phyloP scores from a whole-genome alignment of 2,888 invertebrate species.

The Caenorhabditis zanzibari region DNA sequence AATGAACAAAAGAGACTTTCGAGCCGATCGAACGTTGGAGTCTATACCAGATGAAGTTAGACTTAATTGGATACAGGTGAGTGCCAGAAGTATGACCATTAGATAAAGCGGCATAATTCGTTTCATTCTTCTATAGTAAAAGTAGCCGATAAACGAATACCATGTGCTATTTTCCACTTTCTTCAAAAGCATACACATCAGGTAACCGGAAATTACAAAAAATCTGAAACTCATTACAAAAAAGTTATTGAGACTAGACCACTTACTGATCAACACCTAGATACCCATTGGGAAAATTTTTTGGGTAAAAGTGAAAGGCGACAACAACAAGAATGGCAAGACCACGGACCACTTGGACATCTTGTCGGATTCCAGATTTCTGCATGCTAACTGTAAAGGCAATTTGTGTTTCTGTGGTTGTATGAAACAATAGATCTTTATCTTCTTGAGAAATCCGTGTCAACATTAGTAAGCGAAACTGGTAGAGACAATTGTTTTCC shows the following conservation, averaged over 20 bases:
- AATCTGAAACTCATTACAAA: constrained; percentile 21
- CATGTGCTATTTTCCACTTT: not conserved
- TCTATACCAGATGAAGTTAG: not conserved
- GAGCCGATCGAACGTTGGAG: not conserved
- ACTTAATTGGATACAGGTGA: not conserved
- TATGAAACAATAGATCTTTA: not conserved
- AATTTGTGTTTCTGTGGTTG: not conserved
- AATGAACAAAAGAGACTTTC: constrained; percentile 5
- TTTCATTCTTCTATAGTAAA: constrained; percentile 29
- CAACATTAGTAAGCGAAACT: no score
- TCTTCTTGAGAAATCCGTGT: no score
- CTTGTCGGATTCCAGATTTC: constrained; percentile 12
- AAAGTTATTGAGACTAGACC: not conserved
- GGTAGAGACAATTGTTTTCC: no score
- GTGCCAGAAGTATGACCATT: not conserved
- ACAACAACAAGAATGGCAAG: constrained; percentile 38
- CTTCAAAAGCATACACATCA: constrained; percentile 33
- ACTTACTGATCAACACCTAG: constrained; percentile 52
- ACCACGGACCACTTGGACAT: constrained; percentile 41
- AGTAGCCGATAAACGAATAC: not conserved
- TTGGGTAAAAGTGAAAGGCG: constrained; percentile 38
- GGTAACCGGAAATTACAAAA: constrained; percentile 42
- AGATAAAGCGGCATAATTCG: constrained; percentile 32
- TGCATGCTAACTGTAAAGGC: not conserved
- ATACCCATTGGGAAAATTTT: constrained; percentile 41